phyloP scores from a whole-genome alignment of 2,113 vertebrate genomes.

The Poeciliopsis turrubarensis region DNA sequence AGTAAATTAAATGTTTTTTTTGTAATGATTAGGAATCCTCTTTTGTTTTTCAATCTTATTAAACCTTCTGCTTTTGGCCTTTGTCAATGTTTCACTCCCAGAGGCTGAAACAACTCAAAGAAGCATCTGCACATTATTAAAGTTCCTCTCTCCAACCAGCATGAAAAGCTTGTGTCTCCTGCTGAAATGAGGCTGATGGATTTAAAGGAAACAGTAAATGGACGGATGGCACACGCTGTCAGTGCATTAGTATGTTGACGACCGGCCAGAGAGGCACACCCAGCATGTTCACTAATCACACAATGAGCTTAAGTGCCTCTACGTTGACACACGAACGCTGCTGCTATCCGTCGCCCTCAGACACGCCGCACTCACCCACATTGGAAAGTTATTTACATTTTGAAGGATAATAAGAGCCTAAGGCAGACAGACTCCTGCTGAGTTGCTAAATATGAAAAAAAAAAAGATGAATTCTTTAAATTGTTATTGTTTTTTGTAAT shows the following conservation, averaged over 20 bases:
- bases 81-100: background rate
- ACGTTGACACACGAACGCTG: background rate
- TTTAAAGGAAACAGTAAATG: conserved; percentile 6
- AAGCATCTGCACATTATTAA: conserved; percentile 30
- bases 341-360: background rate
- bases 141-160: background rate
- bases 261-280: conserved; percentile 25
- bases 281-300: conserved; percentile 28
- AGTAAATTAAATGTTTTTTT: too few relatives aligned
- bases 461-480: too few relatives aligned
- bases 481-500: too few relatives aligned
- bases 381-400: conserved; percentile 26
- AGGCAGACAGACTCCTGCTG: conserved; percentile 32
- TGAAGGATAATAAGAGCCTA: conserved; percentile 17
- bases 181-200: background rate
- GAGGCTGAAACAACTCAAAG: conserved; percentile 13
- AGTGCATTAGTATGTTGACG: conserved; percentile 27
- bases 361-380: background rate
- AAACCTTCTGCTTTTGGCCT: background rate
- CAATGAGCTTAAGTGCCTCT: conserved; percentile 24
- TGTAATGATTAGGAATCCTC: too few relatives aligned
- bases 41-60: background rate
- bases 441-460: conserved; percentile 32
- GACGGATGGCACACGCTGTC: conserved; percentile 15
- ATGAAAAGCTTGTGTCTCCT: conserved; percentile 2